Base-by-base conservation (phyloP, 1,140 invertebrate species). In the Rhagoletis pomonella region DNA sequence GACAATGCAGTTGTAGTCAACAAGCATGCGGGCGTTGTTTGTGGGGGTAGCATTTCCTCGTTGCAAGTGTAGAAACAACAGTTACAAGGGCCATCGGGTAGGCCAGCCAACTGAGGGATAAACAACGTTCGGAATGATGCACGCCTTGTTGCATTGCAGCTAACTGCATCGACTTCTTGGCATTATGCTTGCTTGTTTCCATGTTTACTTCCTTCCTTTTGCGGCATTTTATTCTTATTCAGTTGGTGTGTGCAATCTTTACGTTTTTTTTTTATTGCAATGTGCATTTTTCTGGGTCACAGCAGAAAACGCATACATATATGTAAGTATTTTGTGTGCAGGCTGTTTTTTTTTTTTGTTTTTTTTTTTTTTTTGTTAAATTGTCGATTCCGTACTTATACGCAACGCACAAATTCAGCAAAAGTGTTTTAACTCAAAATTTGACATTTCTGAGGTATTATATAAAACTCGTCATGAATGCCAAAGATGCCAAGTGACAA, bases 251-350 rank as follows among this genome's bases (percentile, higher is more conserved):
- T n/a, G n/a, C n/a, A n/a, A 55, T 55, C 4, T 55, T 4, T 55
- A 55, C 9, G 9, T 55, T 6, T 55, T 19, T 47, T 73, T 81
- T 50, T 81, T 42, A 12, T 7, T 19, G 73, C 47, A 55, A 55
- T 55, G 7, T 55, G 7, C 2, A 81, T 55, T 81, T 81, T 81
- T 81, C 73, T 81, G 73, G 73, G 73, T 81, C 73, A 81, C n/a
- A 73, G 42, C 69, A 73, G 69, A 44, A 4, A 47, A 44, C 14
- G 5, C 14, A 47, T 47, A 29, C 29, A 29, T 42, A 47, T 47
- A 67, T 3, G 39, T 69, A 2, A 39, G 3, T 47, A 5, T 19
- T 62, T 58, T n/a, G 47, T 55, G 29, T 0, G 29, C 29, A 29
- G 29, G 29, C 29, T 19, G 6, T 81, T 55, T 6, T 81, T 55